Evolutionary conservation across 2,888 invertebrate species (phyloP).

Genomic region (Eurois occulta): DNA sequence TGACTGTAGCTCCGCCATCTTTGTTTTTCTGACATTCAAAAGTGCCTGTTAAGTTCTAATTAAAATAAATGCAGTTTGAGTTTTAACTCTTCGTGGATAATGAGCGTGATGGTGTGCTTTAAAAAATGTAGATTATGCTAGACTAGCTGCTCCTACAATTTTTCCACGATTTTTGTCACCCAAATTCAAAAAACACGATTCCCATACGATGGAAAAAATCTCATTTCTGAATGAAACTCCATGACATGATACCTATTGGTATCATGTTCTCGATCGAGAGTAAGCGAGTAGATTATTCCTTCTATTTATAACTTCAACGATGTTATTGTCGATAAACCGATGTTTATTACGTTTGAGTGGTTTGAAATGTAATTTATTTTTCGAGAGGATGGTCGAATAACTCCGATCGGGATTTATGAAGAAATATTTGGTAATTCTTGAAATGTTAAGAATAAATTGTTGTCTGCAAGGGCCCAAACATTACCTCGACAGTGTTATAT

Average conservation of each 20-base stretch:
- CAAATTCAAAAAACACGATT: not conserved
- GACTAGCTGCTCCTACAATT: too few species aligned
- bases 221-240: conserved; percentile 1
- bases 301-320: conserved; percentile 31
- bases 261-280: conserved; percentile 20
- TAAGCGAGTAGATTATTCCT: conserved; percentile 20
- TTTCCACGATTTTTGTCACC: too few species aligned
- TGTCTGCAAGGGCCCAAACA: too few species aligned
- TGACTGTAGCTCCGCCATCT: too few species aligned
- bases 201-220: not conserved
- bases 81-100: too few species aligned
- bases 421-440: not conserved
- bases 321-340: conserved; percentile 12
- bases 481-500: too few species aligned
- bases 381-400: conserved; percentile 2
- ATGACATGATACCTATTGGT: conserved; percentile 7
- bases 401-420: conserved; percentile 1
- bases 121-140: too few species aligned
- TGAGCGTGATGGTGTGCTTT: too few species aligned
- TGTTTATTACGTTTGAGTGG: conserved; percentile 25
- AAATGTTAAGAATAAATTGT: not conserved
- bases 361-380: conserved; percentile 31
- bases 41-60: too few species aligned
- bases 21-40: too few species aligned
- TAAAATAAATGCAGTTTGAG: too few species aligned